Evolutionary conservation across 2,113 vertebrate species (phyloP).

Genomic region (Lycaon pictus): DNA sequence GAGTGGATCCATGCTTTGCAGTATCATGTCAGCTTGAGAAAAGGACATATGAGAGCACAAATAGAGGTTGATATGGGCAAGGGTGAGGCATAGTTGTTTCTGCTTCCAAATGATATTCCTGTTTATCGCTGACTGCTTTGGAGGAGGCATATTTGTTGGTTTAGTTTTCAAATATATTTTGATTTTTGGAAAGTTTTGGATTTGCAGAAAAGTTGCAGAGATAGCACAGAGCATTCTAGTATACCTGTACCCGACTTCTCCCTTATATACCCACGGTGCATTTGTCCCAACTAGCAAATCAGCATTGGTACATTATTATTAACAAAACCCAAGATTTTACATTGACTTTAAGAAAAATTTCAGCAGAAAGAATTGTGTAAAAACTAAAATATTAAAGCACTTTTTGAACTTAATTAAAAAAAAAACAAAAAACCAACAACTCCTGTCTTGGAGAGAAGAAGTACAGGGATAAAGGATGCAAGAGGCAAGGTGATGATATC

Average conservation of each 20-base stretch:
- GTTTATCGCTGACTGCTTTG: background rate
- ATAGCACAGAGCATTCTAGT: background rate
- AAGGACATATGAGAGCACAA: background rate
- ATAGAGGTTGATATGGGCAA: background rate
- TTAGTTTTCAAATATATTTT: background rate
- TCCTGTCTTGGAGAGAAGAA: background rate
- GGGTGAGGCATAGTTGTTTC: background rate
- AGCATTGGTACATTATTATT: background rate
- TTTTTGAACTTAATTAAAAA: background rate
- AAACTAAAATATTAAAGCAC: background rate
- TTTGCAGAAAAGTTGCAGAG: background rate
- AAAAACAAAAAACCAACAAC: background rate
- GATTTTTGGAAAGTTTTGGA: constrained; percentile 3
- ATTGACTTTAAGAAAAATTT: background rate
- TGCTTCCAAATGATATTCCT: constrained; percentile 35
- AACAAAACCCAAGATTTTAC: constrained; percentile 15
- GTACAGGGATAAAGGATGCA: background rate
- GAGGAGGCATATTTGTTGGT: background rate
- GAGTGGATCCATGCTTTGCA: background rate
- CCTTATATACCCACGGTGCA: background rate
- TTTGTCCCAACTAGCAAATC: constrained; percentile 17
- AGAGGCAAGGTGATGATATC: background rate
- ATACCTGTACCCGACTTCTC: background rate
- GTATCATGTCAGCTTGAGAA: background rate
- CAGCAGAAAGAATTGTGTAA: background rate